Conservation (phyloP, 2,797 vertebrate species). For the Acanthiza pusilla region DNA sequence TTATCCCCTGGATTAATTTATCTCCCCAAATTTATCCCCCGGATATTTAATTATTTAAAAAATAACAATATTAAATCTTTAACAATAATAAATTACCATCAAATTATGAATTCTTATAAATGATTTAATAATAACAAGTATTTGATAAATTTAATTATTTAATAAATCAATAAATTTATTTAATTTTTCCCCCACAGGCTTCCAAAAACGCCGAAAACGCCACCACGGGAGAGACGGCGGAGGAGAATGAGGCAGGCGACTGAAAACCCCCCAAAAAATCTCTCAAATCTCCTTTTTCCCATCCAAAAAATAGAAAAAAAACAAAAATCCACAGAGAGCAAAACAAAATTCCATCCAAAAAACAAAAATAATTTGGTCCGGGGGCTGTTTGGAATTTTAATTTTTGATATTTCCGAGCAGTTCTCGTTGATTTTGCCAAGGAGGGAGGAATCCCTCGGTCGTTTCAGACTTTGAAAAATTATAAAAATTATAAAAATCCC, state of each 20-base stretch:
- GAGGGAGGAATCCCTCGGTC: constrained; percentile 64
- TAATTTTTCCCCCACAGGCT: constrained; percentile 72
- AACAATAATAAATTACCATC: too few species aligned
- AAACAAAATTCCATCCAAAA: background rate
- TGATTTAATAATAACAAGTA: too few species aligned
- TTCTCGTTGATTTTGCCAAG: constrained; percentile 63
- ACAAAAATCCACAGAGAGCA: fast-evolving
- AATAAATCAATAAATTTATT: too few species aligned
- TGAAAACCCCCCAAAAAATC: constrained; percentile 60
- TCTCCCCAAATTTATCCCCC: too few species aligned
- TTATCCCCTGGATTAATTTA: too few species aligned
- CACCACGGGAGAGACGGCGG: constrained; percentile 85
- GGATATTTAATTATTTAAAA: too few species aligned
- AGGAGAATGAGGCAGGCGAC: constrained; percentile 86
- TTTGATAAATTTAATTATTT: too few species aligned
- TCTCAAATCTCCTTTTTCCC: constrained; percentile 27
- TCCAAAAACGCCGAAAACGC: constrained; percentile 92
- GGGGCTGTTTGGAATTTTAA: constrained; percentile 18
- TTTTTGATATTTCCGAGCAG: constrained; percentile 47
- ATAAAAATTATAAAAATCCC: too few species aligned
- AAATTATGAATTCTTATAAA: too few species aligned
- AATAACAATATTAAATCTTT: too few species aligned
- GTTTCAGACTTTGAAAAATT: constrained; percentile 7
- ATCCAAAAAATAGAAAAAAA: too few species aligned
- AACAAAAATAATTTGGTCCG: background rate